Conservation (phyloP, 2,888 invertebrate genomes). For the Syritta pipiens region DNA sequence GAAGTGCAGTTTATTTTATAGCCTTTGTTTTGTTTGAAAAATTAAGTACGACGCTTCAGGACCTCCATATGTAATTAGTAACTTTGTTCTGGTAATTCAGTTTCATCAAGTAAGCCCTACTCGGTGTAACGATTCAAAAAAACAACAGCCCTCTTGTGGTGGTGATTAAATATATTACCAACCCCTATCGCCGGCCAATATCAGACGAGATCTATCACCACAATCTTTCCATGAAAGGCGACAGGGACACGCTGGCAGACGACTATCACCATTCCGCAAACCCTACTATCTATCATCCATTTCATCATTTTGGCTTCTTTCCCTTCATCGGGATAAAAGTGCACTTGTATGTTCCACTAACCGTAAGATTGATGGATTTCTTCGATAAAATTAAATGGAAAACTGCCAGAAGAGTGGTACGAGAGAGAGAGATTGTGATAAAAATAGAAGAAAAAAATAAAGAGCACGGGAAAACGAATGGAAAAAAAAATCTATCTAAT, state of each 20-base stretch:
- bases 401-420: background rate
- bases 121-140: too few species aligned
- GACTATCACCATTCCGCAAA: background rate
- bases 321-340: slow-evolving; percentile 33
- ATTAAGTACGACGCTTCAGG: too few species aligned
- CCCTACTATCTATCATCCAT: slow-evolving; percentile 30
- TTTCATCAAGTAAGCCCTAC: too few species aligned
- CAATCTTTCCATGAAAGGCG: background rate
- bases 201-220: too few species aligned
- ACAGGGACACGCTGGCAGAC: background rate
- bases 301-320: slow-evolving; percentile 19
- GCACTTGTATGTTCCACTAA: slow-evolving; percentile 26
- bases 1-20: too few species aligned
- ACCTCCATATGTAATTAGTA: too few species aligned
- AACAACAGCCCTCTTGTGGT: too few species aligned
- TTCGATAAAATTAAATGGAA: slow-evolving; percentile 48
- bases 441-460: slow-evolving; percentile 14
- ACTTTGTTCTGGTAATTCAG: too few species aligned
- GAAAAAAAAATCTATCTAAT: slow-evolving; percentile 22
- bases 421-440: slow-evolving; percentile 1
- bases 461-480: background rate
- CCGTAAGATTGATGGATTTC: slow-evolving; percentile 52
- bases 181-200: too few species aligned
- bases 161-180: too few species aligned
- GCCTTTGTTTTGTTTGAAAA: too few species aligned